Base-by-base conservation (phyloP, 2,888 invertebrate species). In the Megalurothrips usitatus region DNA sequence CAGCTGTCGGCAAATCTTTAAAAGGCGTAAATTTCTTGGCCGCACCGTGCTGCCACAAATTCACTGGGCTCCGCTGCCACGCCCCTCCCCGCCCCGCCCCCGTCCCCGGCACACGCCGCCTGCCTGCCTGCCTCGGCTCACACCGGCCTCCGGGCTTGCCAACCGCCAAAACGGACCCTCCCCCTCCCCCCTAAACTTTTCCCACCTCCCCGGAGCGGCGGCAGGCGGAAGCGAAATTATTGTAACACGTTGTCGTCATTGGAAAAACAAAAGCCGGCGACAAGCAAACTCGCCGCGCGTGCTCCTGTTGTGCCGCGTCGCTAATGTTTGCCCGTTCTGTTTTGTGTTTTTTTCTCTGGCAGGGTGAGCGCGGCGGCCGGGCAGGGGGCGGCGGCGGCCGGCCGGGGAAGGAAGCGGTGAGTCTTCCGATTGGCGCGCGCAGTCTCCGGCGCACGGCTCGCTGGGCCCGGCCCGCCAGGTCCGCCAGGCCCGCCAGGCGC, bases 21-120 rank as follows among this genome's bases (percentile, higher is more conserved):
- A 68, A 68, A 68, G 68, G 23, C 68, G 68, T 68, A 68, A 68
- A 68, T 68, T 43, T 68, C 68, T 68, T 68, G 68, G 68, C 68
- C 52, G 52, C 12, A 19, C 52, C 58, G 58, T 17, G 12, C 58
- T 58, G 58, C 58, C 68, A 23, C 68, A 68, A 23, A 68, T 58
- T n/a, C 23, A 68, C 68, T 68, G 11, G 23, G 11, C 12, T 52
- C 49, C 12, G 9, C 49, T 11, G 49, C 49, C 49, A 12, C 52
- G 52, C 14, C 52, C 4, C 52, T 10, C 52, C 19, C 52, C 52
- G 19, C 4, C 6, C 6, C 4, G 52, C 52, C 6, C 19, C 10
- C 3, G 34, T 6, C 34, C 2, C 34, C 10, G n/a, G 19, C 58
- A 8, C 58, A 19, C 58, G 17, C 14, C 14, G 58, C 58, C 58